Percentiles rank a stretch among this genome's conserved stretches.
phyloP scores from a whole-genome alignment of 37 sponge, comb jelly and placozoan genomes.

The Cliona cf. orientalis region DNA sequence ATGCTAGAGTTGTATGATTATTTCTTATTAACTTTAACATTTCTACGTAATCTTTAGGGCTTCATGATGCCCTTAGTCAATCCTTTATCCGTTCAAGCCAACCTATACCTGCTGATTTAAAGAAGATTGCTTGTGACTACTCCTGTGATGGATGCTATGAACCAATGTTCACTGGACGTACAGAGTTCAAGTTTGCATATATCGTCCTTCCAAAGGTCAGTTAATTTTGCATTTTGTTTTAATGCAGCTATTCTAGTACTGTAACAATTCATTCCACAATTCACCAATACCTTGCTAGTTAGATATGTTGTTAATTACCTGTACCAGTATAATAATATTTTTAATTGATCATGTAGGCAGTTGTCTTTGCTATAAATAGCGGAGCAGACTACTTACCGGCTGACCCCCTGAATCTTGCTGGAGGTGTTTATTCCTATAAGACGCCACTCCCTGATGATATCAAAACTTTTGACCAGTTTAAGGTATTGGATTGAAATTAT shows the following conservation, averaged over 20 bases:
- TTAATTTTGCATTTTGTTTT: background rate
- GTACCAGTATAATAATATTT: background rate
- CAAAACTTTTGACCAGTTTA: conserved; percentile 20
- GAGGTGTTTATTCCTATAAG: conserved; percentile 34
- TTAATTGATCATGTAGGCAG: conserved; percentile 22
- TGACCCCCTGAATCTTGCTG: conserved; percentile 45
- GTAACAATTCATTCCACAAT: background rate
- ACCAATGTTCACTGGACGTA: conserved; percentile 49
- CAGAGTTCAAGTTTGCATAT: conserved; percentile 60
- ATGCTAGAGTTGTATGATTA: background rate
- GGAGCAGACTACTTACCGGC: conserved; percentile 49
- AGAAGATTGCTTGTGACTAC: conserved; percentile 31
- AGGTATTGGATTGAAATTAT: background rate
- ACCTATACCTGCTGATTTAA: conserved; percentile 12
- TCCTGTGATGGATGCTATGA: conserved; percentile 69
- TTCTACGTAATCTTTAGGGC: conserved; percentile 16
- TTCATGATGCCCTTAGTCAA: conserved; percentile 9
- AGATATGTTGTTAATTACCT: background rate
- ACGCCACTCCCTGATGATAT: conserved; percentile 52
- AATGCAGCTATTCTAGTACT: background rate
- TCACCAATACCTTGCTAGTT: background rate
- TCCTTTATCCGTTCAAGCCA: conserved; percentile 19
- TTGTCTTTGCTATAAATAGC: conserved; percentile 37
- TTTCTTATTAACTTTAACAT: background rate
- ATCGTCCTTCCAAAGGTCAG: conserved; percentile 32